Evolutionary conservation across 2,888 invertebrate species (phyloP), one percentile per base, ranked within the genome.

Genomic region (Drosophila basisetae): DNA sequence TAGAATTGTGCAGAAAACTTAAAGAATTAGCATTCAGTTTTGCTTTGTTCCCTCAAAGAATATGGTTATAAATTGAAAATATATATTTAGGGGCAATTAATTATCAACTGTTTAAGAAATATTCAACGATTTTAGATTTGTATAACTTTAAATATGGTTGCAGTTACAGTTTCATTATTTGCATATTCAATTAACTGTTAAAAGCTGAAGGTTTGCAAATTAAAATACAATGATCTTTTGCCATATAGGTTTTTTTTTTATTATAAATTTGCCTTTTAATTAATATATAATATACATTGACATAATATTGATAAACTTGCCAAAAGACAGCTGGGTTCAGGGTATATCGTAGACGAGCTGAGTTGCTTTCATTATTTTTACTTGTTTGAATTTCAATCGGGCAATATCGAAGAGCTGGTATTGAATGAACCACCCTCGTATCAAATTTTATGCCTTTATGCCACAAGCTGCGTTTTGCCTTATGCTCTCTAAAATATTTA

Each of bases 401-500:
- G 22, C 22, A 22, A n/a, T n/a, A 10, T n/a, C n/a, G 18, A 4
- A n/a, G 2, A 43, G 5, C 22, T 43, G 7, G 13, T 25, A 55
- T n/a, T 31, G 18, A 16, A 0, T 0, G 1, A 53, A 10, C 35
- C 18, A 28, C 68, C 58, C 75, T 74, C 64, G 69, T 11, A 31
- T 47, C 33, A 7, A 56, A 39, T 31, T 33, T 33, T 33, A 10
- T 33, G 31, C 10, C 37, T n/a, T 1, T 16, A 18, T 25, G 56
- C n/a, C 47, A 53, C 7, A 33, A 63, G 53, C 55, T 76, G 31
- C 54, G 37, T 30, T 61, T 75, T 31, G 30, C 35, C 64, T 76
- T 69, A 47, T 52, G 64, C 25, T 52, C 28, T 54, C 28, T 54
- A 47, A 55, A 60, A 56, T 70, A 53, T 64, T 76, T 7, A 63